phyloP scores from a whole-genome alignment of 2,113 vertebrate genomes.

The Mirounga angustirostris region DNA sequence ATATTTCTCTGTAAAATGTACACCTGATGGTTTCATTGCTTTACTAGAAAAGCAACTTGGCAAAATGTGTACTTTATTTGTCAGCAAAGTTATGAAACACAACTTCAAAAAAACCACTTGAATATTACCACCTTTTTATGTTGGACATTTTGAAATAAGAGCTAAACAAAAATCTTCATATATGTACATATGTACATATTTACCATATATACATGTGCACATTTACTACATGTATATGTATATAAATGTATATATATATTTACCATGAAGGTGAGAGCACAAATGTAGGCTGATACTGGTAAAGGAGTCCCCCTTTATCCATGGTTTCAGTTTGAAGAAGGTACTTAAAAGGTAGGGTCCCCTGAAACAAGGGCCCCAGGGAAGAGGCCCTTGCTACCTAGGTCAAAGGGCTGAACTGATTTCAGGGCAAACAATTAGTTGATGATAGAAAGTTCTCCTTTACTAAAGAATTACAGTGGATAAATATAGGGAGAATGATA shows the following conservation, averaged over 20 bases:
- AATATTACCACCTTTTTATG: not conserved
- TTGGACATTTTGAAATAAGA: not conserved
- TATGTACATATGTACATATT: not conserved
- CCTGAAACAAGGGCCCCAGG: not conserved
- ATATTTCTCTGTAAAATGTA: not conserved
- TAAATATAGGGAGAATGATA: not conserved
- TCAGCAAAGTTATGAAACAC: not conserved
- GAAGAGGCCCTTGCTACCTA: not conserved
- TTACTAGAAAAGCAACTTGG: not conserved
- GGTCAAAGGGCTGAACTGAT: not conserved
- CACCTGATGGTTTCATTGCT: not conserved
- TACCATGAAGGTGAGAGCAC: not conserved
- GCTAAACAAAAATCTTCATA: not conserved
- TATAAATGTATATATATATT: not conserved
- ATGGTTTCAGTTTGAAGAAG: not conserved
- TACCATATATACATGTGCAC: not conserved
- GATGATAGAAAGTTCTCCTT: not conserved
- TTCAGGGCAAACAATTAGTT: not conserved
- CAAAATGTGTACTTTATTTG: not conserved
- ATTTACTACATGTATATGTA: not conserved
- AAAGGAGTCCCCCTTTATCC: not conserved
- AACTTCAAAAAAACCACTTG: not conserved
- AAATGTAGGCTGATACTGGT: not conserved
- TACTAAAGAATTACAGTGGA: not conserved
- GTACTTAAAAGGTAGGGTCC: not conserved